These are phyloP conservation scores for Homalodisca vitripennis DNA, from an alignment of 1,140 invertebrate genomes.

Conservation along the genomic window DNA sequence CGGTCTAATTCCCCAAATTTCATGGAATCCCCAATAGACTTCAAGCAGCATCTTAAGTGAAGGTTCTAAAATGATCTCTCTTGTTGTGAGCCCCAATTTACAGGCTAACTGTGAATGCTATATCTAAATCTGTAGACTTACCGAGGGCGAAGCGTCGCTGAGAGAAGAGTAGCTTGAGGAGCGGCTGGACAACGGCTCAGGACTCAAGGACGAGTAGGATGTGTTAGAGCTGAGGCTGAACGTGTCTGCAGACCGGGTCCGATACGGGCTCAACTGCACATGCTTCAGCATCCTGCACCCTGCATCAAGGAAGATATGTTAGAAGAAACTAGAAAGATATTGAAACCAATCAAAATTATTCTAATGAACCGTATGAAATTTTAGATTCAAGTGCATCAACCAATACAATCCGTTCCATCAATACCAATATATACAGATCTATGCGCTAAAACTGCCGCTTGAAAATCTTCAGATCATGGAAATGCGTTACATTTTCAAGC, in stretches of 20 bases:
- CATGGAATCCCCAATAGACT: neutral
- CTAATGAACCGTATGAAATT: too few species aligned
- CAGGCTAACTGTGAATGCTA: neutral
- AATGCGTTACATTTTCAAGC: too few species aligned
- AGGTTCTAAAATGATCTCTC: too few species aligned
- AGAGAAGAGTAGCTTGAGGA: constrained; percentile 62
- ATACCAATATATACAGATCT: too few species aligned
- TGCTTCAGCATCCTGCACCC: constrained; percentile 82
- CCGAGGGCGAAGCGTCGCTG: constrained; percentile 50
- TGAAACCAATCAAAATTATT: too few species aligned
- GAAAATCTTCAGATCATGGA: too few species aligned
- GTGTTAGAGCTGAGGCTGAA: constrained; percentile 75
- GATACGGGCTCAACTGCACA: constrained; percentile 81
- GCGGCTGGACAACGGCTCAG: constrained; percentile 56
- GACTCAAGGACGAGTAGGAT: constrained; percentile 48
- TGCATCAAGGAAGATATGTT: constrained; percentile 1
- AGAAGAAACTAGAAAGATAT: too few species aligned
- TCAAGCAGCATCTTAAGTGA: neutral
- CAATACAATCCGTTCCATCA: too few species aligned
- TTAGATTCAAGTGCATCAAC: too few species aligned
- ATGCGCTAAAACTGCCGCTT: too few species aligned
- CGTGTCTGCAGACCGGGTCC: constrained; percentile 70
- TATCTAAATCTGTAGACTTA: too few species aligned
- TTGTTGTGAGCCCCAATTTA: too few species aligned
- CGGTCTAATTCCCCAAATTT: neutral